phyloP scores from a whole-genome alignment of 2,113 vertebrate genomes.

The Oncorhynchus mykiss region DNA sequence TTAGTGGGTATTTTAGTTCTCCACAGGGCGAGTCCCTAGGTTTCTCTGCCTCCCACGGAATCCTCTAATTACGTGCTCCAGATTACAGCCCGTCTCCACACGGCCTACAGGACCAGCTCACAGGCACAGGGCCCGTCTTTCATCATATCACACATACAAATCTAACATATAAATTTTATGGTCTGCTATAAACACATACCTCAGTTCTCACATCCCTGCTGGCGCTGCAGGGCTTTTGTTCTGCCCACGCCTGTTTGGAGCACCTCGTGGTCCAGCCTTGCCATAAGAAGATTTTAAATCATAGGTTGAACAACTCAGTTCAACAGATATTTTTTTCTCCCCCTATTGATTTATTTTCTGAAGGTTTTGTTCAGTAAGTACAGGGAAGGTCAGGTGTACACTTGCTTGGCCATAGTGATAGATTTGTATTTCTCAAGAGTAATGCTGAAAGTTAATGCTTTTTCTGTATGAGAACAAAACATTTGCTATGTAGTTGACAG shows the following conservation, averaged over 20 bases:
- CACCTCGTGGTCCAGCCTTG: background rate
- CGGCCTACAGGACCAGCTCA: constrained; percentile 41
- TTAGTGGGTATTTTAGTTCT: constrained; percentile 63
- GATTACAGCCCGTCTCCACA: constrained; percentile 64
- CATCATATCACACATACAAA: constrained; percentile 55
- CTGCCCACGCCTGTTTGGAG: background rate
- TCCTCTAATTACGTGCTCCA: constrained; percentile 64
- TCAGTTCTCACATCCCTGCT: background rate
- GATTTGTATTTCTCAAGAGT: no score
- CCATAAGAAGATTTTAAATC: background rate
- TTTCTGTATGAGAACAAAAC: no score
- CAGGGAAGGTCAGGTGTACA: no score
- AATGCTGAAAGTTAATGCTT: no score
- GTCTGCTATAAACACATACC: constrained; percentile 29
- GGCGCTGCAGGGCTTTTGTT: background rate
- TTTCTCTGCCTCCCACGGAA: constrained; percentile 56
- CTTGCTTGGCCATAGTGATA: no score
- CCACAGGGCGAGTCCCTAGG: constrained; percentile 62
- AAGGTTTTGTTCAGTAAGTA: no score
- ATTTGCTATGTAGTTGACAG: no score
- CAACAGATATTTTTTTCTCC: no score
- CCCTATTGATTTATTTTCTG: no score
- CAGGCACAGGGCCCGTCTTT: constrained; percentile 46
- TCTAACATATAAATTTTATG: constrained; percentile 43
- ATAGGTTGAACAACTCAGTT: background rate